Percentiles rank a stretch among this genome's conserved stretches.
Evolutionary conservation across 2,888 invertebrate genomes (phyloP).

Genomic region (Dolomedes plantarius): DNA sequence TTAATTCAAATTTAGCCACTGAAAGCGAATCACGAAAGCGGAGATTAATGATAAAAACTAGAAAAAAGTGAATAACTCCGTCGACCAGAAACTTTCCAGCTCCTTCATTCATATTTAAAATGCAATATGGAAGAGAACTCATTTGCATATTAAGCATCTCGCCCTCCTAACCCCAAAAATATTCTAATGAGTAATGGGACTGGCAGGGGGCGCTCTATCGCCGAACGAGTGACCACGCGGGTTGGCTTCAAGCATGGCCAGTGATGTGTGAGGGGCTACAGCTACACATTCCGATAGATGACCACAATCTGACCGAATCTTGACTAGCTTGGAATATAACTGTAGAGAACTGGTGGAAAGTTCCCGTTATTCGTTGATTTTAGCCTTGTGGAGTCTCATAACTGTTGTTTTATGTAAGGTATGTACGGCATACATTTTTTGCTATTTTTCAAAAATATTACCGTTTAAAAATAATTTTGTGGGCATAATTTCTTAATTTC

Average conservation of each 20-base stretch:
- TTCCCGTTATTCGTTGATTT: not conserved
- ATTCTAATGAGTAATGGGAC: slow-evolving; percentile 11
- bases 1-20: not conserved
- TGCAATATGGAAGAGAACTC: not conserved
- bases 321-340: slow-evolving; percentile 36
- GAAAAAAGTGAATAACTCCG: not conserved
- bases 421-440: too few relatives aligned
- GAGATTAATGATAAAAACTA: not conserved
- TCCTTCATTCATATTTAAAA: slow-evolving; percentile 4
- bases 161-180: slow-evolving; percentile 11
- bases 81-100: not conserved
- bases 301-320: slow-evolving; percentile 23
- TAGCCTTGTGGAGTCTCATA: not conserved
- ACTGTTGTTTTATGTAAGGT: not conserved
- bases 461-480: too few relatives aligned
- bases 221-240: slow-evolving; percentile 43
- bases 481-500: too few relatives aligned
- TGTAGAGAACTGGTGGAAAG: not conserved
- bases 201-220: not conserved
- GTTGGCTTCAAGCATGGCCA: slow-evolving; percentile 62
- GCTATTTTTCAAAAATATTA: too few relatives aligned
- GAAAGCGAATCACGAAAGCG: not conserved
- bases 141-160: slow-evolving; percentile 6
- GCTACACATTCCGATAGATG: slow-evolving; percentile 49
- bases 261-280: slow-evolving; percentile 63